Percentiles rank a stretch among this genome's conserved stretches.
Evolutionary conservation across 2,113 vertebrate genomes (phyloP).

Genomic region (Murina feae): DNA sequence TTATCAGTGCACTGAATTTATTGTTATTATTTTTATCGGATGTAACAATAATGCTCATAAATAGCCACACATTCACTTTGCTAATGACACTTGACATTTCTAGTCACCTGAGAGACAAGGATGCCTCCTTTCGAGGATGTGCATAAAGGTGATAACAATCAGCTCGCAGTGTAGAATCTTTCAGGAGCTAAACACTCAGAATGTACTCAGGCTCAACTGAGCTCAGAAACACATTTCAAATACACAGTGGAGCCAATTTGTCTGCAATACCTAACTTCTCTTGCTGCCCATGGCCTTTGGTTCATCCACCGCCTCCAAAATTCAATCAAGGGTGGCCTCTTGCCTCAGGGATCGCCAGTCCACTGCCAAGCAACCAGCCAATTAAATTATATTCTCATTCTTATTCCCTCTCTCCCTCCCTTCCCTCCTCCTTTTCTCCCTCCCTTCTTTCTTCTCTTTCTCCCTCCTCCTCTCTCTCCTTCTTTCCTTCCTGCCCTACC

Average conservation of each 20-base stretch:
- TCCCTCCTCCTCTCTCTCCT: not conserved
- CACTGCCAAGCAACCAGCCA: not conserved
- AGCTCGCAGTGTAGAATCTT: not conserved
- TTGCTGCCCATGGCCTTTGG: not conserved
- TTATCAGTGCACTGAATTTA: not conserved
- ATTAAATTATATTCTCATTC: not conserved
- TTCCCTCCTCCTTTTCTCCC: not conserved
- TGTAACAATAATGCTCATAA: not conserved
- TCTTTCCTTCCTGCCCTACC: too few species aligned
- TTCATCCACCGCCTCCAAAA: not conserved
- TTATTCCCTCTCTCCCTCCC: not conserved
- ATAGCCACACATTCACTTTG: not conserved
- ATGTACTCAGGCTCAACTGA: not conserved
- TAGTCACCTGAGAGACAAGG: not conserved
- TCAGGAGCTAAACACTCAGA: not conserved
- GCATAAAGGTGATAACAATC: not conserved
- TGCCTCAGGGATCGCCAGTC: not conserved
- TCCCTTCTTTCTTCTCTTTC: not conserved
- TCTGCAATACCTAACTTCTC: not conserved
- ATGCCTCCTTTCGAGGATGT: not conserved
- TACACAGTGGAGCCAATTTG: not conserved
- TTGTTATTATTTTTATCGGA: not conserved
- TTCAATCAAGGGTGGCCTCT: not conserved
- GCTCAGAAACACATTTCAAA: not conserved
- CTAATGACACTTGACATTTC: slow-evolving; percentile 11